A percentile compares a stretch with the other conserved stretches of the same genome.
Evolutionary conservation across 2,888 invertebrate genomes (phyloP).

Genomic region (Pycnomerus fuliginosus): DNA sequence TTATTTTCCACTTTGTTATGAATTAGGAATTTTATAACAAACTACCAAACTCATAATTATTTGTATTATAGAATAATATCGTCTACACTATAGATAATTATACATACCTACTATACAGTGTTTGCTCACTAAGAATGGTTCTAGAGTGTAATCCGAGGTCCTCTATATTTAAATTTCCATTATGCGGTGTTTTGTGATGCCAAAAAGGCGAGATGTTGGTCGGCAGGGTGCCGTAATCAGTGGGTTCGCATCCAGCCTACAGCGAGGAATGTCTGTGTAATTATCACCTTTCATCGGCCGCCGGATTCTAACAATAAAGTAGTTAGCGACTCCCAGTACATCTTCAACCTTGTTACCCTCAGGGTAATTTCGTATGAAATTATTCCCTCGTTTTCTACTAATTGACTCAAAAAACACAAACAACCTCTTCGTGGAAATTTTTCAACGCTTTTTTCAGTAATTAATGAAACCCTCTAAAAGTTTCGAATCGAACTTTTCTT

Average conservation of each 20-base stretch:
- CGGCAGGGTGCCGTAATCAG: constrained; percentile 30
- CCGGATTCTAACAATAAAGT: constrained; percentile 31
- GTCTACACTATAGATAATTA: no score
- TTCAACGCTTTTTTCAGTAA: constrained; percentile 3
- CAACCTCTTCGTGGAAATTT: constrained; percentile 11
- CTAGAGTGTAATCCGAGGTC: no score
- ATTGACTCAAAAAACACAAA: constrained; percentile 21
- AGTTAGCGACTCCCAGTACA: constrained; percentile 26
- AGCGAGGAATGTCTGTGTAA: constrained; percentile 31
- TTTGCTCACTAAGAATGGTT: no score
- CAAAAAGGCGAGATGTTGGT: constrained; percentile 31
- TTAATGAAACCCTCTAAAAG: constrained; percentile 1
- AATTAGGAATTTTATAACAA: neutral
- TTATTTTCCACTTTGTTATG: constrained; percentile 6
- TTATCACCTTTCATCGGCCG: constrained; percentile 34
- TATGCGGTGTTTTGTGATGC: constrained; percentile 26
- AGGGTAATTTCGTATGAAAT: constrained; percentile 21
- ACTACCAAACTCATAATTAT: neutral
- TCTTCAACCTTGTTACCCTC: constrained; percentile 21
- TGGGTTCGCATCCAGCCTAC: constrained; percentile 29
- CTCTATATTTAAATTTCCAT: constrained; percentile 30
- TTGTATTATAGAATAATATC: no score
- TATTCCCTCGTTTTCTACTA: constrained; percentile 15
- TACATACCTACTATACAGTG: no score
- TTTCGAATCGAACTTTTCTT: constrained; percentile 1